Evolutionary conservation across 1,140 invertebrate species (phyloP).

Genomic region (Atta colombica): DNA sequence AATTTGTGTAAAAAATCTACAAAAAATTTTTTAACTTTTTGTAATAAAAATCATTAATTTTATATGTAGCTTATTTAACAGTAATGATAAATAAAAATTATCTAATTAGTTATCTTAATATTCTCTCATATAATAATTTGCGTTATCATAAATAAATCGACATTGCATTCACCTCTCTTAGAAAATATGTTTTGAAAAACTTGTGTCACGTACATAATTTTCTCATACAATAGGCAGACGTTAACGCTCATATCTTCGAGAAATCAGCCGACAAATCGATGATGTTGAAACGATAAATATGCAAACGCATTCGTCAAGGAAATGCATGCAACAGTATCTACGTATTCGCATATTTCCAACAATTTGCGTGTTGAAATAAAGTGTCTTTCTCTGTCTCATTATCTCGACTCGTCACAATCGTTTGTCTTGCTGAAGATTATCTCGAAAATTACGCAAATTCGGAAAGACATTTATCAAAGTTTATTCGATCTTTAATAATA

Average conservation of each 20-base stretch:
- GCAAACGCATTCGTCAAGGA: slow-evolving; percentile 26
- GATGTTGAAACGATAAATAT: slow-evolving; percentile 34
- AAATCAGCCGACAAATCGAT: slow-evolving; percentile 34
- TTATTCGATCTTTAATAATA: not conserved
- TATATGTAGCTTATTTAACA: not conserved
- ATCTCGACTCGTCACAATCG: not conserved
- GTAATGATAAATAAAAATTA: not conserved
- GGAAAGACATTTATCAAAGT: not conserved
- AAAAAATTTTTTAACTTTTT: not conserved
- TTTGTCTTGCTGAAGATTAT: not conserved
- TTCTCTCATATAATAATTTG: not conserved
- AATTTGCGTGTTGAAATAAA: not conserved
- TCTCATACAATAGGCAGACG: not conserved
- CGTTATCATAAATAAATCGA: not conserved
- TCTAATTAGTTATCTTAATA: not conserved
- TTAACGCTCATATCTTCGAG: not conserved
- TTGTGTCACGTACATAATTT: not conserved
- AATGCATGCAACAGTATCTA: slow-evolving; percentile 35
- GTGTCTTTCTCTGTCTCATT: not conserved
- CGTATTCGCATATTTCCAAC: slow-evolving; percentile 30
- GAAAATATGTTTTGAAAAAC: not conserved
- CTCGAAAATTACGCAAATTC: not conserved
- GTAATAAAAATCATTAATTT: not conserved
- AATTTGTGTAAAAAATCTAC: not conserved
- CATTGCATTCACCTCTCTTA: not conserved